These are phyloP conservation scores for Choristoneura fumiferana DNA, from an alignment of 1,140 invertebrate genomes.

Conservation along the genomic window DNA sequence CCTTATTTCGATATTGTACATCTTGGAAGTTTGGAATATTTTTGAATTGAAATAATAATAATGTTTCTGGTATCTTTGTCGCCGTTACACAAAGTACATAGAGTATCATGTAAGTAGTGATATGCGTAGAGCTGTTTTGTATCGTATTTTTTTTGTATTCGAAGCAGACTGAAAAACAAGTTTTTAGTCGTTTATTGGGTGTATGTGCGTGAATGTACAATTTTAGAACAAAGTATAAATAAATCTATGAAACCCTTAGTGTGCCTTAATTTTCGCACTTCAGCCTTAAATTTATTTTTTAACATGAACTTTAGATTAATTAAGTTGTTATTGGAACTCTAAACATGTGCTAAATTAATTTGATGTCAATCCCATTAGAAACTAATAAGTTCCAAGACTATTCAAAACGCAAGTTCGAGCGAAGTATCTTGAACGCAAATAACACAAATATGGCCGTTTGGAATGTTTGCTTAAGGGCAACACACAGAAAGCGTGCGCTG, in stretches of 20 bases:
- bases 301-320: too few species aligned
- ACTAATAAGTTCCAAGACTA: too few species aligned
- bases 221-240: constrained; percentile 68
- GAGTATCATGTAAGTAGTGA: constrained; percentile 27
- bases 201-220: constrained; percentile 71
- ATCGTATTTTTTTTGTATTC: constrained; percentile 41
- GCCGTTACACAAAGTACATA: constrained; percentile 27
- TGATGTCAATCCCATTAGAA: too few species aligned
- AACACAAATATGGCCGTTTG: too few species aligned
- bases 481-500: too few species aligned
- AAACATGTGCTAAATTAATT: too few species aligned
- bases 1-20: constrained; percentile 21
- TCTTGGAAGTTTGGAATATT: constrained; percentile 2
- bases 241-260: constrained; percentile 47
- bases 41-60: constrained; percentile 7
- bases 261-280: background rate
- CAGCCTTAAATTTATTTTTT: too few species aligned
- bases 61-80: constrained; percentile 21
- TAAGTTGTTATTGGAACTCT: too few species aligned
- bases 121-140: constrained; percentile 45
- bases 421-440: too few species aligned
- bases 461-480: too few species aligned
- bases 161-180: constrained; percentile 47
- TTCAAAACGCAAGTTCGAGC: too few species aligned
- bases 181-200: constrained; percentile 58